A percentile compares a stretch with the other conserved stretches of the same genome.
phyloP scores from a whole-genome alignment of 92 coral and sea anemone species.

The Palythoa grandis region DNA sequence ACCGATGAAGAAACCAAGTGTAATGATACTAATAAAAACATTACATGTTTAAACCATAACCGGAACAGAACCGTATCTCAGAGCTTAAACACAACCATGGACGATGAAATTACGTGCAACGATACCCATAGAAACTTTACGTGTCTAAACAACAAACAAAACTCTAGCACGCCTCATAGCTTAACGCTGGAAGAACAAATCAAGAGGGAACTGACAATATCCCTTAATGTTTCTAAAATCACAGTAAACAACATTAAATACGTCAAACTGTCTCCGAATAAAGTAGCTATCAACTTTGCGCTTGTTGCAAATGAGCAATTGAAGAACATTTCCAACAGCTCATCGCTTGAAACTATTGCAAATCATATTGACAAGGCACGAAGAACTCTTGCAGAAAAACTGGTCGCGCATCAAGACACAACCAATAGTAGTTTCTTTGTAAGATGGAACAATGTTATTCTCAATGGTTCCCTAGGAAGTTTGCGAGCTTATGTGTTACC shows the following conservation, averaged over 20 bases:
- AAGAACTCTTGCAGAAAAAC: constrained; percentile 8
- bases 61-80: no score
- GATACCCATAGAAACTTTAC: no score
- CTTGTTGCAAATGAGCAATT: constrained; percentile 26
- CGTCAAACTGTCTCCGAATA: not conserved
- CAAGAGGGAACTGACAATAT: not conserved
- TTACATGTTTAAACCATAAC: not conserved
- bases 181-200: not conserved
- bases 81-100: no score
- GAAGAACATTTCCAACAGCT: not conserved
- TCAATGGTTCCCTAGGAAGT: not conserved
- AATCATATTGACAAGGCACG: constrained; percentile 12
- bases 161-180: no score
- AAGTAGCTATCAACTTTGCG: not conserved
- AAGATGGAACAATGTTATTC: constrained; percentile 3
- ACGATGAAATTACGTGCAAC: no score
- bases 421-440: not conserved
- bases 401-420: constrained; percentile 20
- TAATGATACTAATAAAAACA: not conserved
- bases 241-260: not conserved
- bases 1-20: not conserved
- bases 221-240: not conserved
- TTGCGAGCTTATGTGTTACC: constrained; percentile 21
- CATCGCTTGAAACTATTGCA: constrained; percentile 13
- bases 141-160: no score